A percentile compares a stretch with the other conserved stretches of the same genome.
Conservation (phyloP, 2,113 vertebrate genomes). For the Mesitornis unicolor region DNA sequence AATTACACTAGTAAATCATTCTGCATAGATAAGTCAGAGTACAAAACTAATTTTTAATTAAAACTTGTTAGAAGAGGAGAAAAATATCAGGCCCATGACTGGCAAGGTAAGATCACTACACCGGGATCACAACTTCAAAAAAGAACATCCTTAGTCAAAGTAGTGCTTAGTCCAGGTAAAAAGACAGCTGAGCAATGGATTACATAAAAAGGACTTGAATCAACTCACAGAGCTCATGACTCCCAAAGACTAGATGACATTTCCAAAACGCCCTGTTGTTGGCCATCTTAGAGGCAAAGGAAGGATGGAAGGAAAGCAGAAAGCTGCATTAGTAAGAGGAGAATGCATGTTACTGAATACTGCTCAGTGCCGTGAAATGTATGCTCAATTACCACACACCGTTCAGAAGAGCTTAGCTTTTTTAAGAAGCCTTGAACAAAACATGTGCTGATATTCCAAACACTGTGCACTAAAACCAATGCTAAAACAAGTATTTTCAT, state of each 20-base stretch:
- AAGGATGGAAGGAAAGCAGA: background rate
- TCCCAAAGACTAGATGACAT: background rate
- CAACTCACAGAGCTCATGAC: background rate
- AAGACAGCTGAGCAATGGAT: background rate
- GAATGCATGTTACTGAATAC: background rate
- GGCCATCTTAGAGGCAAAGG: background rate
- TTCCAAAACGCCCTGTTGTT: background rate
- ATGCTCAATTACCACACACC: background rate
- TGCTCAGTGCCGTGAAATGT: background rate
- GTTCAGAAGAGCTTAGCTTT: background rate
- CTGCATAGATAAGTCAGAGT: background rate
- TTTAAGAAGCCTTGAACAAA: background rate
- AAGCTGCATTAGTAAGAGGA: background rate
- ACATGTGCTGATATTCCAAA: background rate
- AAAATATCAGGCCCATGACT: background rate
- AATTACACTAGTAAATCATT: background rate
- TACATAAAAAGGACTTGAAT: background rate
- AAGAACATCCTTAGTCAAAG: background rate
- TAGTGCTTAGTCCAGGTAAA: background rate
- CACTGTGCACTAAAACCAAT: rapidly evolving
- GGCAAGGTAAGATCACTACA: background rate
- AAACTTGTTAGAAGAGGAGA: background rate
- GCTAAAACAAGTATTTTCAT: background rate
- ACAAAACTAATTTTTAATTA: background rate
- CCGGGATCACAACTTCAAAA: background rate